Conservation (phyloP, 2,888 invertebrate genomes). For the Drosophila meridiana region DNA sequence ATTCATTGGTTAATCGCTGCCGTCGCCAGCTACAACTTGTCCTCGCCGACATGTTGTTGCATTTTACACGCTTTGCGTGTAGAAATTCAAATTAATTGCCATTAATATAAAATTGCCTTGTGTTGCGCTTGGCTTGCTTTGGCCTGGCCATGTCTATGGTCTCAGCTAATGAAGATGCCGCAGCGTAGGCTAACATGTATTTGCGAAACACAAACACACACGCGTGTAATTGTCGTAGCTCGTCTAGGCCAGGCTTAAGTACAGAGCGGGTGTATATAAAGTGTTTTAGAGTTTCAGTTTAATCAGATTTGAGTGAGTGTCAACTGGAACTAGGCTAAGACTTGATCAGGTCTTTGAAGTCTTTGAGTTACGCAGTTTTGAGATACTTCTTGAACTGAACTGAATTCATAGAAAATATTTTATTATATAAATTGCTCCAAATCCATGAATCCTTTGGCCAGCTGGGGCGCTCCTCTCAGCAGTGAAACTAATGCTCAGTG, state of each 20-base stretch:
- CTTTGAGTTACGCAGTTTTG: neutral
- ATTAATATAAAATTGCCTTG: constrained; percentile 57
- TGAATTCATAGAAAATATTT: neutral
- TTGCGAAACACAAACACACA: constrained; percentile 48
- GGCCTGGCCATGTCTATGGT: constrained; percentile 7
- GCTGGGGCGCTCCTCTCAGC: constrained; percentile 16
- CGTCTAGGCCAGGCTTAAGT: constrained; percentile 14
- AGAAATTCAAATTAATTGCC: constrained; percentile 79
- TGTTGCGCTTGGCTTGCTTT: constrained; percentile 64
- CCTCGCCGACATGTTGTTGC: constrained; percentile 58
- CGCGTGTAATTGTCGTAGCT: constrained; percentile 43
- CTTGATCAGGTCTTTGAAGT: neutral
- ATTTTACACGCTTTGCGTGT: constrained; percentile 80
- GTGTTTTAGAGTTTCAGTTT: neutral
- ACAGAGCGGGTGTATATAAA: neutral
- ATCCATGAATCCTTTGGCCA: constrained; percentile 9
- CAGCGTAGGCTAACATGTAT: constrained; percentile 24
- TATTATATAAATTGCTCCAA: neutral
- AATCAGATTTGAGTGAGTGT: neutral
- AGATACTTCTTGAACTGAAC: neutral
- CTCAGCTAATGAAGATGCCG: constrained; percentile 66
- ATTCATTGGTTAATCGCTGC: constrained; percentile 61
- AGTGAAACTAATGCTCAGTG: constrained; percentile 9
- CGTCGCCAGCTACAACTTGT: constrained; percentile 51
- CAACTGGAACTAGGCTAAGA: neutral